These are phyloP conservation scores for Sebastes nivosus DNA, from an alignment of 2,797 vertebrate genomes.

Conservation along the genomic window DNA sequence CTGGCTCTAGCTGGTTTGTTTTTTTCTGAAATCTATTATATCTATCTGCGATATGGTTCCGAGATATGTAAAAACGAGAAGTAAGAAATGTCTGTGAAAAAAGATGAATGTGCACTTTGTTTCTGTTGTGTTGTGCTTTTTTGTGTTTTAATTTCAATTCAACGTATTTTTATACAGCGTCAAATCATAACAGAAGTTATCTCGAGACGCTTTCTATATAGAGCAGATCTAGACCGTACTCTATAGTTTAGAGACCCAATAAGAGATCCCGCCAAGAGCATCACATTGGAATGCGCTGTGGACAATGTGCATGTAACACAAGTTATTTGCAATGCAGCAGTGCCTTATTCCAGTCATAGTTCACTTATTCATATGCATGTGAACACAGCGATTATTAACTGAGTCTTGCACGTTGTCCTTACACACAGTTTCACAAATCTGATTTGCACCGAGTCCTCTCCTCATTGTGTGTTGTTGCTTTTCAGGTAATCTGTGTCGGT, in stretches of 20 bases:
- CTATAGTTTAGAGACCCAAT: too few species aligned
- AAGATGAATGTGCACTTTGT: not conserved
- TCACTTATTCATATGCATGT: not conserved
- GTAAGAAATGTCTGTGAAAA: too few species aligned
- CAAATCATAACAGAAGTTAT: too few species aligned
- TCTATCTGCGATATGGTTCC: not conserved
- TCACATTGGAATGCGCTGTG: too few species aligned
- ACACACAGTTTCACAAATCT: not conserved
- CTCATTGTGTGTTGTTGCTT: not conserved
- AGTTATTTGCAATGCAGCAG: not conserved
- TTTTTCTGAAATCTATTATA: not conserved
- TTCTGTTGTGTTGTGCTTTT: not conserved
- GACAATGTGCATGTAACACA: too few species aligned
- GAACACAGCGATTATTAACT: not conserved
- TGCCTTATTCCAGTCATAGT: not conserved
- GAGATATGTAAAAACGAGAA: not conserved
- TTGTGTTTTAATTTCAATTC: too few species aligned
- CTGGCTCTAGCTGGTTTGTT: constrained; percentile 81
- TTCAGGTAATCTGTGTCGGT: constrained; percentile 83
- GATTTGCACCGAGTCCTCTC: not conserved
- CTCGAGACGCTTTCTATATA: too few species aligned
- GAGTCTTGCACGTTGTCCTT: not conserved
- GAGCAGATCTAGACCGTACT: too few species aligned
- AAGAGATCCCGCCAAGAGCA: too few species aligned
- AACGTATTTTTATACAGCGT: too few species aligned